Conservation (phyloP, 2,113 vertebrate genomes). For the Platichthys flesus region DNA sequence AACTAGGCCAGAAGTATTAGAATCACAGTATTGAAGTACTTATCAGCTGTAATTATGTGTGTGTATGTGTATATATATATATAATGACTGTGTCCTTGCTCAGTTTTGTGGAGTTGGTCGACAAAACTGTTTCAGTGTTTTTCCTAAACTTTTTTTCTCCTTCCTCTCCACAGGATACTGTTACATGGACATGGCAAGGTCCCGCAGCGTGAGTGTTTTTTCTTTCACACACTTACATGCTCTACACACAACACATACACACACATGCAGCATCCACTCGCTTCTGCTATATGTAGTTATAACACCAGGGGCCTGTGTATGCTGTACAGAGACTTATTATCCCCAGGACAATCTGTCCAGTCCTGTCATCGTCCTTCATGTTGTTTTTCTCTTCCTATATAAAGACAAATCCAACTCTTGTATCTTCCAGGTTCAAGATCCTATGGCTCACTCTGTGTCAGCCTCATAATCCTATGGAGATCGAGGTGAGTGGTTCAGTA, state of each 20-base stretch:
- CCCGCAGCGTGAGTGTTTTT: slow-evolving; percentile 73
- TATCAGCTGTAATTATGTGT: not conserved
- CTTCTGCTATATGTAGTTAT: not conserved
- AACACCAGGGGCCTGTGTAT: slow-evolving; percentile 21
- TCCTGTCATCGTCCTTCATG: not conserved
- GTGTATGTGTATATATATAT: too few species aligned
- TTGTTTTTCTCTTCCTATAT: not conserved
- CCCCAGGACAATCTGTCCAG: not conserved
- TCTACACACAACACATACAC: slow-evolving; percentile 9
- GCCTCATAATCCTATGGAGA: slow-evolving; percentile 90
- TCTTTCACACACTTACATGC: not conserved
- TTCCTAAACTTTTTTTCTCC: not conserved
- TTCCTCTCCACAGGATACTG: slow-evolving; percentile 69
- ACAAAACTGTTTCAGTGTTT: not conserved
- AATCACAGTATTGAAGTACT: not conserved
- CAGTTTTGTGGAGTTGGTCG: not conserved
- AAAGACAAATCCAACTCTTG: not conserved
- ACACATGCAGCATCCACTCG: not conserved
- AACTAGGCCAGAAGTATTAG: not conserved
- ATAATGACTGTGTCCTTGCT: too few species aligned
- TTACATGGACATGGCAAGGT: slow-evolving; percentile 77
- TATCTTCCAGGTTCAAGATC: slow-evolving; percentile 86
- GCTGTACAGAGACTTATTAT: not conserved
- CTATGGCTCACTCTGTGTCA: slow-evolving; percentile 97
- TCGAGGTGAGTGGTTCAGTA: slow-evolving; percentile 86